phyloP scores from a whole-genome alignment of 1,140 invertebrate genomes.

The Pseudomyrmex sp. region DNA sequence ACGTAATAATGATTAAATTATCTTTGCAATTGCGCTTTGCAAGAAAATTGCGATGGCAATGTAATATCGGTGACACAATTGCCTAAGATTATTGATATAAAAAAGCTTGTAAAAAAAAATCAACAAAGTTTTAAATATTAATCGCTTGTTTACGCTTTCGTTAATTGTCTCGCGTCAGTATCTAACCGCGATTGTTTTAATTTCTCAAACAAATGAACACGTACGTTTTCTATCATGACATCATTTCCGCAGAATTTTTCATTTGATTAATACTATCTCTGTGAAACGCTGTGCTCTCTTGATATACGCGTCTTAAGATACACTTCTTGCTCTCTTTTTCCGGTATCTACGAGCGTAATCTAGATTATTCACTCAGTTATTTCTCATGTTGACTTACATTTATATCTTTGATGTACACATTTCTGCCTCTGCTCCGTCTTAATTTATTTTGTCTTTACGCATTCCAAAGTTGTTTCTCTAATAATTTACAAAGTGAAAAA shows the following conservation, averaged over 20 bases:
- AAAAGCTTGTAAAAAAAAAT: not conserved
- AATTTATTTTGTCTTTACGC: not conserved
- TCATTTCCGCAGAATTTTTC: too few relatives aligned
- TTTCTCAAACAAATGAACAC: not conserved
- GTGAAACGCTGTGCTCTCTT: too few relatives aligned
- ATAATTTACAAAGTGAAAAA: not conserved
- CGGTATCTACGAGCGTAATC: not conserved
- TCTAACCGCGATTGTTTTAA: not conserved
- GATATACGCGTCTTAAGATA: too few relatives aligned
- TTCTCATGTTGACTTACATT: not conserved
- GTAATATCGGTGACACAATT: not conserved
- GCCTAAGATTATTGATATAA: not conserved
- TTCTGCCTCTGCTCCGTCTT: too few relatives aligned
- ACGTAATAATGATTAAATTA: constrained; percentile 1
- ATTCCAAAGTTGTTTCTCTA: not conserved
- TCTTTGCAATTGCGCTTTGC: not conserved
- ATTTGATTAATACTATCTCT: too few relatives aligned
- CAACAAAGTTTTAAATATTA: not conserved
- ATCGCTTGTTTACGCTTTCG: not conserved
- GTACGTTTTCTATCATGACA: too few relatives aligned
- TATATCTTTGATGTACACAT: not conserved
- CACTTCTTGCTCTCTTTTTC: not conserved
- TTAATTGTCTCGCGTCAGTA: not conserved
- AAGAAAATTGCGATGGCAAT: not conserved
- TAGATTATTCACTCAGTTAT: not conserved